These are phyloP conservation scores for Acridotheres tristis DNA, from an alignment of 2,797 vertebrate genomes.

Conservation along the genomic window DNA sequence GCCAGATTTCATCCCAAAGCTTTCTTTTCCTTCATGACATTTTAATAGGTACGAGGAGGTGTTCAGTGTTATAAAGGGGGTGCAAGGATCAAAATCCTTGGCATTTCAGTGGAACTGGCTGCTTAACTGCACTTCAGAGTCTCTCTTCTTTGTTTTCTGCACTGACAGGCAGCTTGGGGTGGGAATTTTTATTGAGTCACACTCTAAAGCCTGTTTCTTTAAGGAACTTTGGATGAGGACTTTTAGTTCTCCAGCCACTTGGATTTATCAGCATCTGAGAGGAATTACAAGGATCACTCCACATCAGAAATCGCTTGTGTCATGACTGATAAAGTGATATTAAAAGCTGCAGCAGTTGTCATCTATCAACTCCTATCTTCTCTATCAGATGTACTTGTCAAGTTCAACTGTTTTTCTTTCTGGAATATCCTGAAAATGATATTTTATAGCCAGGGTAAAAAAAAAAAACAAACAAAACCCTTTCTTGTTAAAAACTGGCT, in stretches of 20 bases:
- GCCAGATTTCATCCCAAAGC: background rate
- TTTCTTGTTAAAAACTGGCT: background rate
- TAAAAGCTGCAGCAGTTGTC: background rate
- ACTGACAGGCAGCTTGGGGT: background rate
- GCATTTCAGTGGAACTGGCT: background rate
- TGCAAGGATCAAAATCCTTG: background rate
- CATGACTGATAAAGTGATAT: background rate
- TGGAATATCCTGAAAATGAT: background rate
- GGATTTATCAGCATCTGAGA: background rate
- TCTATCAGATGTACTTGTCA: background rate
- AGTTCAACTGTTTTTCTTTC: background rate
- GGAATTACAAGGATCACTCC: background rate
- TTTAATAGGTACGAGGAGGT: background rate
- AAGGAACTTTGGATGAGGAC: background rate
- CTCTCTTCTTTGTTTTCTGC: background rate
- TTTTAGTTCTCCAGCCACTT: background rate
- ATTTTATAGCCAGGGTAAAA: background rate
- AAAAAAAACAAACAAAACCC: background rate
- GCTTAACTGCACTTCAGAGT: background rate
- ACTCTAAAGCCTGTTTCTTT: background rate
- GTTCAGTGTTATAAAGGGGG: background rate
- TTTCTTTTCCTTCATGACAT: background rate
- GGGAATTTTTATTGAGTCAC: background rate
- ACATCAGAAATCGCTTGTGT: background rate
- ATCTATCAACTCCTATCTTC: background rate